Percentiles rank a stretch among this genome's conserved stretches.
phyloP scores from a whole-genome alignment of 2,113 vertebrate species.

The Peromyscus maniculatus region DNA sequence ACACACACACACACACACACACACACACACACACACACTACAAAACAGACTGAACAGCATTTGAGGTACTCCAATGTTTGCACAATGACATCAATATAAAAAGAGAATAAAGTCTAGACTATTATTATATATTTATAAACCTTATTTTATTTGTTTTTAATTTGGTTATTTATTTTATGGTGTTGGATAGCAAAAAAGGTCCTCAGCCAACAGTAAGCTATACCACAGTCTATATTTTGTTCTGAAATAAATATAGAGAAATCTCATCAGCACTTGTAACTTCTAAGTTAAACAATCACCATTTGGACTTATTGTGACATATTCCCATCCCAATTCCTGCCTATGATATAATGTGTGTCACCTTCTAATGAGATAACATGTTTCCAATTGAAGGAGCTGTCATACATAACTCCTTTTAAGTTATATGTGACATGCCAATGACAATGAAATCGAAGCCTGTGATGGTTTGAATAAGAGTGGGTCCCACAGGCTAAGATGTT shows the following conservation, averaged over 20 bases:
- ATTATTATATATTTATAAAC: neutral
- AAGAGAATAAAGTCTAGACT: neutral
- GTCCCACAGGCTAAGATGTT: neutral
- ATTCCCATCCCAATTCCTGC: neutral
- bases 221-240: neutral
- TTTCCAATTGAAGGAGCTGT: neutral
- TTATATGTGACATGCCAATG: neutral
- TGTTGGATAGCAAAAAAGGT: neutral
- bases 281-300: neutral
- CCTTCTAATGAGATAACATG: neutral
- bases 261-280: neutral
- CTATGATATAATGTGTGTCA: neutral
- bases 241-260: neutral
- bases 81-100: neutral
- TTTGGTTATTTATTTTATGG: neutral
- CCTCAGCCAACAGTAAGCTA: neutral
- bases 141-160: neutral
- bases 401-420: neutral
- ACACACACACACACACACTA: neutral
- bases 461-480: neutral
- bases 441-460: neutral
- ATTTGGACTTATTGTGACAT: neutral
- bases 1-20: rapidly evolving
- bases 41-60: neutral
- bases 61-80: neutral